These are phyloP conservation scores for Palloptera scutellata DNA, from an alignment of 2,888 invertebrate genomes.

Conservation along the genomic window DNA sequence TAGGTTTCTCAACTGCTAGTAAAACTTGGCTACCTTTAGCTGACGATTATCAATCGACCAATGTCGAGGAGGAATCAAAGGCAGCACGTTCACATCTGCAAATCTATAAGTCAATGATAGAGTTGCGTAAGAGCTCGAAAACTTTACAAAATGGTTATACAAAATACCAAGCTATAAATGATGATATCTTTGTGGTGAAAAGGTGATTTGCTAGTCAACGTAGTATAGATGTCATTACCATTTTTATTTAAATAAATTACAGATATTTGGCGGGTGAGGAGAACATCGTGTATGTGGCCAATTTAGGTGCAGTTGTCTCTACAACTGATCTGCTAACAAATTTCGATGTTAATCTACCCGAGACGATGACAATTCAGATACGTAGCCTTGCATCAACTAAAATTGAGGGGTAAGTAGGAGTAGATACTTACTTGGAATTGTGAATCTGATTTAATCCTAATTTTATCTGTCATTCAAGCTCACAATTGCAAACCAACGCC, in stretches of 20 bases:
- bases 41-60: slow-evolving; percentile 68
- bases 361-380: slow-evolving; percentile 34
- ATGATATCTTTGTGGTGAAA: slow-evolving; percentile 52
- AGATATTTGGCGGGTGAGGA: slow-evolving; percentile 43
- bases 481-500: not conserved
- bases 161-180: slow-evolving; percentile 50
- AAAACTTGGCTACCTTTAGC: slow-evolving; percentile 64
- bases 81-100: slow-evolving; percentile 67
- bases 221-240: not conserved
- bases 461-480: not conserved
- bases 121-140: slow-evolving; percentile 55
- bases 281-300: slow-evolving; percentile 48
- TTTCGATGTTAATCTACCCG: slow-evolving; percentile 39
- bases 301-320: slow-evolving; percentile 42
- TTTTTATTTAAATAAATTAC: not conserved
- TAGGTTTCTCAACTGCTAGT: slow-evolving; percentile 59
- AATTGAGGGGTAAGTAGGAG: slow-evolving; percentile 21
- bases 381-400: slow-evolving; percentile 36
- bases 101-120: slow-evolving; percentile 68
- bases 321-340: slow-evolving; percentile 41
- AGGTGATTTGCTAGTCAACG: no score
- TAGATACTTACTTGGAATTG: no score
- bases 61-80: slow-evolving; percentile 66
- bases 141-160: slow-evolving; percentile 50
- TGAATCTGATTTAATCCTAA: not conserved